phyloP scores from a whole-genome alignment of 2,113 vertebrate species.

The Callipepla californica region DNA sequence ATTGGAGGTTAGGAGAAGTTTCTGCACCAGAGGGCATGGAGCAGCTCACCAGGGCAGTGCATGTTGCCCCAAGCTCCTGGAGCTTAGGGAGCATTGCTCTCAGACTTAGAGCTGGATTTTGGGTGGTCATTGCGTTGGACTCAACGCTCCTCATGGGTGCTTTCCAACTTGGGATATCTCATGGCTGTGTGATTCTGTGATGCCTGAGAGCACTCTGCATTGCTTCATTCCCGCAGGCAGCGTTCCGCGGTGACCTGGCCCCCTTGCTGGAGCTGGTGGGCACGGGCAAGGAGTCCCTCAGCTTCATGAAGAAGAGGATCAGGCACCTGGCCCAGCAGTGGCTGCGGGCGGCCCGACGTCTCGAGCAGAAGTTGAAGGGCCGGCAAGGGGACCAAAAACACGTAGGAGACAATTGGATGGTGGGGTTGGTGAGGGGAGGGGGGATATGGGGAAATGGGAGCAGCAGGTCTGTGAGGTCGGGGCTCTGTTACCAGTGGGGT shows the following conservation, averaged over 20 bases:
- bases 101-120: neutral
- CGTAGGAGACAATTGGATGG: neutral
- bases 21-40: neutral
- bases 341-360: conserved; percentile 84
- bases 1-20: neutral
- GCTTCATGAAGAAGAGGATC: conserved; percentile 96
- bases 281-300: conserved; percentile 93
- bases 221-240: conserved; percentile 78
- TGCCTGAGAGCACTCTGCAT: neutral
- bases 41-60: neutral
- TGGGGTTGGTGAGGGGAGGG: fast-evolving
- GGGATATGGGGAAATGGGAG: fast-evolving
- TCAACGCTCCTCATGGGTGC: neutral
- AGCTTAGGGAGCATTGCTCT: neutral
- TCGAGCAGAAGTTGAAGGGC: conserved; percentile 82
- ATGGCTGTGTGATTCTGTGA: neutral
- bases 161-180: neutral
- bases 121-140: too few relatives aligned
- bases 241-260: conserved; percentile 86
- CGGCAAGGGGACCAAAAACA: conserved; percentile 86
- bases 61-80: too few relatives aligned
- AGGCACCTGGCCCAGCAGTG: conserved; percentile 89
- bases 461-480: fast-evolving
- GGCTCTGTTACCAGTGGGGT: neutral
- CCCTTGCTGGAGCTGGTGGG: conserved; percentile 91